Percentiles rank a stretch among this genome's conserved stretches.
Conservation (phyloP, 2,888 invertebrate species). For the Charanyca ferruginea region DNA sequence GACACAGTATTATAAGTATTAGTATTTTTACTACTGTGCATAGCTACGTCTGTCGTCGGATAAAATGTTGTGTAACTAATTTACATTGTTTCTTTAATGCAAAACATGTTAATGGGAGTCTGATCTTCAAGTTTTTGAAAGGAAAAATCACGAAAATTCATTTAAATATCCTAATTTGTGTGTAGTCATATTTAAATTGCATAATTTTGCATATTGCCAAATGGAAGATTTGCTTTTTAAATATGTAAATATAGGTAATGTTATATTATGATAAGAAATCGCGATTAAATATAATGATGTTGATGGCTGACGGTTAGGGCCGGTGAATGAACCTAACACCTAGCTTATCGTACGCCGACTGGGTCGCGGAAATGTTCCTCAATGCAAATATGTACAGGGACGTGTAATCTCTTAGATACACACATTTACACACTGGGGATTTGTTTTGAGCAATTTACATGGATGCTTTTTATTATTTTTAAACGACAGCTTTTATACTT, state of each 20-base stretch:
- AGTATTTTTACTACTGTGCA: too few species aligned
- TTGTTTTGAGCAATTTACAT: slow-evolving; percentile 22
- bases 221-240: slow-evolving; percentile 36
- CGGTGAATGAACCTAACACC: slow-evolving; percentile 79
- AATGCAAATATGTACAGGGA: slow-evolving; percentile 70
- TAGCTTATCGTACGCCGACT: slow-evolving; percentile 78
- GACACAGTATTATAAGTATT: too few species aligned
- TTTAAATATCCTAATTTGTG: slow-evolving; percentile 16
- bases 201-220: slow-evolving; percentile 22
- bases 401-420: slow-evolving; percentile 52
- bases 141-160: not conserved
- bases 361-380: slow-evolving; percentile 71
- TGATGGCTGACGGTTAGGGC: slow-evolving; percentile 58
- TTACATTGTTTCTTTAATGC: slow-evolving; percentile 18
- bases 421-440: slow-evolving; percentile 41
- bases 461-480: slow-evolving; percentile 9
- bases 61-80: not conserved
- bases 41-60: not conserved
- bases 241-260: slow-evolving; percentile 2
- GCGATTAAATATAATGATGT: slow-evolving; percentile 55
- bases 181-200: not conserved
- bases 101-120: not conserved
- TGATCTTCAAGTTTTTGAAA: not conserved
- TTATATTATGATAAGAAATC: slow-evolving; percentile 60
- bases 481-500: not conserved